Conservation (phyloP, 2,797 vertebrate genomes). For the Poeciliopsis infans region DNA sequence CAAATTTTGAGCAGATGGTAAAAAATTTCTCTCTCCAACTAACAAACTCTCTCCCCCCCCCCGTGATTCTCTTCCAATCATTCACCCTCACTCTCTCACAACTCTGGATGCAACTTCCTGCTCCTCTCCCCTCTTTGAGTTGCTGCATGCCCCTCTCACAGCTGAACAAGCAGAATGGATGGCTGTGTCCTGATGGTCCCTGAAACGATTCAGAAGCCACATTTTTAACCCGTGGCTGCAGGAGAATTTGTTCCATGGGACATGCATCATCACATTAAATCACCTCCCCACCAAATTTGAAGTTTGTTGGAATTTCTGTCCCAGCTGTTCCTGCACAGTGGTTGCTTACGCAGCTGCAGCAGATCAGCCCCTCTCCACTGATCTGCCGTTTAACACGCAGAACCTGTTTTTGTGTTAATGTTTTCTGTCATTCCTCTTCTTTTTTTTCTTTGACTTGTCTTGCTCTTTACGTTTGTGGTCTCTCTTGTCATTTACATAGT, state of each 20-base stretch:
- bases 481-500: not conserved
- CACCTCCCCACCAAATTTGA: conserved; percentile 49
- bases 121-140: conserved; percentile 19
- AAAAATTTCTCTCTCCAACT: conserved; percentile 12
- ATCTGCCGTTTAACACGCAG: not conserved
- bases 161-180: conserved; percentile 21
- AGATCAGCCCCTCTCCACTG: not conserved
- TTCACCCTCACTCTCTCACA: conserved; percentile 51
- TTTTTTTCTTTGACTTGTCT: not conserved
- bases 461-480: not conserved
- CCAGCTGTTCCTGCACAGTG: conserved; percentile 40
- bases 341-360: conserved; percentile 45
- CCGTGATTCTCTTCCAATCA: conserved; percentile 40
- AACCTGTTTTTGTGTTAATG: not conserved
- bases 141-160: conserved; percentile 15
- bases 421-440: not conserved
- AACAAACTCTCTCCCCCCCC: conserved; percentile 17
- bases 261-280: conserved; percentile 14
- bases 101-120: conserved; percentile 33
- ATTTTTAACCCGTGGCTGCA: not conserved
- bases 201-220: not conserved
- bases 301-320: conserved; percentile 26
- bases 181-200: not conserved
- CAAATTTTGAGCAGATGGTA: conserved; percentile 20
- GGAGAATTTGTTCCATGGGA: conserved; percentile 2